Conservation (phyloP, 1,140 invertebrate species). For the Thalassaphorura encarpata region DNA sequence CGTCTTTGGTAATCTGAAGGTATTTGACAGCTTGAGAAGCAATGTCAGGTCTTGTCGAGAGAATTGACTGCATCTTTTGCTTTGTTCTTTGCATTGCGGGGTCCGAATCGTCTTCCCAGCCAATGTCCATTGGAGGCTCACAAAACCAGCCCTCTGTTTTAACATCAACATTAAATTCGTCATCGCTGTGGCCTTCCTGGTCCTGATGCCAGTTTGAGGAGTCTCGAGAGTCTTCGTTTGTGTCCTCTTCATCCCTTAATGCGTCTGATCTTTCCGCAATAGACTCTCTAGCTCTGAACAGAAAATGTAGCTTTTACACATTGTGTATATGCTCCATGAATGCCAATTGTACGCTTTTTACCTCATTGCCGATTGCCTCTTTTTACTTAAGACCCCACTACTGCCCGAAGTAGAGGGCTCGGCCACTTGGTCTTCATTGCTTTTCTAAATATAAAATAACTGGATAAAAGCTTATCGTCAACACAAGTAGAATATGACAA, state of each 20-base stretch:
- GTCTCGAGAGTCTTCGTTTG: neutral
- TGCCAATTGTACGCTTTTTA: neutral
- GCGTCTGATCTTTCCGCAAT: neutral
- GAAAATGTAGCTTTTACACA: too few relatives aligned
- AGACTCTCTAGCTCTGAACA: constrained; percentile 8
- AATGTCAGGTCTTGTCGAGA: neutral
- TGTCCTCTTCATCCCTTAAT: neutral
- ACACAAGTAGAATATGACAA: neutral
- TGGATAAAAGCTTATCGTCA: too few relatives aligned
- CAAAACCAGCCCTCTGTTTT: neutral
- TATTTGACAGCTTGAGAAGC: neutral
- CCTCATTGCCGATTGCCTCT: neutral
- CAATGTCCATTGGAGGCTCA: neutral
- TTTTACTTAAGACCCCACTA: too few relatives aligned
- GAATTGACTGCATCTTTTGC: neutral
- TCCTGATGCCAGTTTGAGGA: neutral
- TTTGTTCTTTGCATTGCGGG: neutral
- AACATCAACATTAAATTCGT: neutral
- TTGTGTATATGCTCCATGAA: too few relatives aligned
- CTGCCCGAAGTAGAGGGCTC: too few relatives aligned
- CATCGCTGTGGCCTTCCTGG: neutral
- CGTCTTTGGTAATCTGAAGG: neutral
- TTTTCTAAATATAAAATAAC: too few relatives aligned
- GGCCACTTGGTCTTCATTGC: neutral
- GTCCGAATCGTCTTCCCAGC: neutral